Evolutionary conservation across 2,113 vertebrate genomes (phyloP).

Genomic region (Cairina moschata): DNA sequence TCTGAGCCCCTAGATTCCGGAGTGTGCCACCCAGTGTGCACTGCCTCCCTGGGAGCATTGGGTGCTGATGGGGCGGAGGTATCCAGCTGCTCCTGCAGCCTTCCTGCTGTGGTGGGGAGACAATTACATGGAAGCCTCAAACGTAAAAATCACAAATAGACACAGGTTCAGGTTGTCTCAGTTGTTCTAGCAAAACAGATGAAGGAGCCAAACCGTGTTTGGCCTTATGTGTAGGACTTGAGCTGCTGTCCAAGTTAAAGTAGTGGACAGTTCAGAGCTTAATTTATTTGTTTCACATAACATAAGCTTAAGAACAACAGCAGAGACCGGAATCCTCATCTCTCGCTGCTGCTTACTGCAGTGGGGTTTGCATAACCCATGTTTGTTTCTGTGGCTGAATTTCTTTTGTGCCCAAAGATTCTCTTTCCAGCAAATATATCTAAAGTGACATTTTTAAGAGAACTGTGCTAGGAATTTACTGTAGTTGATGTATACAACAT

Average conservation of each 20-base stretch:
- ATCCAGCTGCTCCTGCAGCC: neutral
- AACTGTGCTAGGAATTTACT: neutral
- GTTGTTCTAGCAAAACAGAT: neutral
- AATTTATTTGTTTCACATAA: neutral
- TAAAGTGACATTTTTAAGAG: neutral
- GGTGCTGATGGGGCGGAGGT: neutral
- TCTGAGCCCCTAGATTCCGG: neutral
- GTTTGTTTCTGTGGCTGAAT: too few relatives aligned
- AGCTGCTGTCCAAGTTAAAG: neutral
- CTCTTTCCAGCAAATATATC: neutral
- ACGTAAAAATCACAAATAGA: fast-evolving
- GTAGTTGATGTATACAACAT: neutral
- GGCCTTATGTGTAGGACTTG: neutral
- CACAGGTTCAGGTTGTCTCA: too few relatives aligned
- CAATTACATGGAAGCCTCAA: neutral
- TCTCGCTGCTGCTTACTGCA: neutral
- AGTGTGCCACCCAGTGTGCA: neutral
- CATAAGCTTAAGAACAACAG: neutral
- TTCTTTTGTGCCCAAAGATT: neutral
- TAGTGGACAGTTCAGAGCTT: too few relatives aligned
- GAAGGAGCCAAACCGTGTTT: neutral
- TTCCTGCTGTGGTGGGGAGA: neutral
- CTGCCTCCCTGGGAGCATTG: neutral
- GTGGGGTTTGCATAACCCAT: too few relatives aligned
- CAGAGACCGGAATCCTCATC: neutral